These are phyloP conservation scores for Tympanuchus pallidicinctus DNA, from an alignment of 2,113 vertebrate species.

Conservation along the genomic window DNA sequence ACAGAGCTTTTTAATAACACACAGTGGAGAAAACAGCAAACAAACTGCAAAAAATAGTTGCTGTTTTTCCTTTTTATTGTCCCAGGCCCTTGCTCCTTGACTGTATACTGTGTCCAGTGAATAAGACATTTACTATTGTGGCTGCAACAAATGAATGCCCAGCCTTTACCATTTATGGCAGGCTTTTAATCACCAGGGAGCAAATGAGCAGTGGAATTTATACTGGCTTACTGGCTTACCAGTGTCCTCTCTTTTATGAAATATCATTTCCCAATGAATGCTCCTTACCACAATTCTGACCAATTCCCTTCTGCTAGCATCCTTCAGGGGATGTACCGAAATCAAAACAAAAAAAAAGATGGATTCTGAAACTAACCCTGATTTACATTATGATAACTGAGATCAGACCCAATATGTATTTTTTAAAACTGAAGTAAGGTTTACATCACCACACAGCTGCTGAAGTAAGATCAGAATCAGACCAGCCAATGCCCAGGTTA, in stretches of 20 bases:
- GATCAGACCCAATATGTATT: neutral
- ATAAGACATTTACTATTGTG: constrained; percentile 27
- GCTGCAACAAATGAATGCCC: constrained; percentile 40
- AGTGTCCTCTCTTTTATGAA: constrained; percentile 59
- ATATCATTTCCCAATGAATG: neutral
- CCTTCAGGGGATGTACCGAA: neutral
- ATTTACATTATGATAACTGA: neutral
- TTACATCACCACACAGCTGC: neutral
- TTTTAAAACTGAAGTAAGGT: neutral
- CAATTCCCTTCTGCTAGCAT: neutral
- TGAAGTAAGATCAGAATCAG: neutral
- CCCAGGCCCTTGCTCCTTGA: neutral
- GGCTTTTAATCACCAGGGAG: constrained; percentile 56
- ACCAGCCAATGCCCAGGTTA: neutral
- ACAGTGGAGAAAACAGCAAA: neutral
- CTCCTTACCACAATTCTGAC: neutral
- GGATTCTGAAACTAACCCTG: neutral
- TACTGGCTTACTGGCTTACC: constrained; percentile 39
- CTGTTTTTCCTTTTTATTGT: constrained; percentile 3
- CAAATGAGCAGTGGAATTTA: constrained; percentile 47
- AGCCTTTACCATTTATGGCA: constrained; percentile 72
- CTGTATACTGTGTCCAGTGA: constrained; percentile 30
- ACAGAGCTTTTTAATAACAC: neutral
- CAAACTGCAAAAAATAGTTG: neutral
- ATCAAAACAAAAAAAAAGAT: neutral